Conservation (phyloP, 2,888 invertebrate species). For the Drosophila monieri region DNA sequence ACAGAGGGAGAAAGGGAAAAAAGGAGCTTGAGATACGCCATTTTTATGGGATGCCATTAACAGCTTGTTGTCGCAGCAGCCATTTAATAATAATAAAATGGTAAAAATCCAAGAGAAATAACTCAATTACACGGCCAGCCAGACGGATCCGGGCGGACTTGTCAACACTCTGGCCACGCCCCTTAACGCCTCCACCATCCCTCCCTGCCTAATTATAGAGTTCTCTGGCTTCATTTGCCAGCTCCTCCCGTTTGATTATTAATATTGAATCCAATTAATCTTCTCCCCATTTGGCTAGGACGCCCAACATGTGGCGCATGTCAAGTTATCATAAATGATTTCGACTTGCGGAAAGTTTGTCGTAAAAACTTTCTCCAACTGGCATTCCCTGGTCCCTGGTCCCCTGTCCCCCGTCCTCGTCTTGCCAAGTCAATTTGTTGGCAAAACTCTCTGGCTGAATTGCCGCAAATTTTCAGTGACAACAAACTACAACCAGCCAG, state of each 20-base stretch:
- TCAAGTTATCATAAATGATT: slow-evolving; percentile 37
- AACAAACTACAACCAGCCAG: slow-evolving; percentile 2
- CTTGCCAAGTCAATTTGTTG: slow-evolving; percentile 44
- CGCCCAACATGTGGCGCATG: slow-evolving; percentile 54
- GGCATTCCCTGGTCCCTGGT: slow-evolving; percentile 30
- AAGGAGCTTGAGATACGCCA: slow-evolving; percentile 50
- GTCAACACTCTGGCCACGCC: slow-evolving; percentile 11
- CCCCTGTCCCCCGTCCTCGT: not conserved
- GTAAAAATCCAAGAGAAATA: slow-evolving; percentile 65
- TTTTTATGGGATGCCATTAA: slow-evolving; percentile 71
- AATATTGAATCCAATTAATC: slow-evolving; percentile 52
- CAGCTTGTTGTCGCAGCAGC: slow-evolving; percentile 60
- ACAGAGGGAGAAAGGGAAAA: slow-evolving; percentile 3
- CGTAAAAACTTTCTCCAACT: slow-evolving; percentile 51
- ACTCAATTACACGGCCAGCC: slow-evolving; percentile 64
- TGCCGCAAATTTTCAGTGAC: slow-evolving; percentile 36
- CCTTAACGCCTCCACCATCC: not conserved
- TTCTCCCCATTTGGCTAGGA: slow-evolving; percentile 30
- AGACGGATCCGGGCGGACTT: slow-evolving; percentile 18
- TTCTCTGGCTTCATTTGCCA: slow-evolving; percentile 1
- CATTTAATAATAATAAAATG: slow-evolving; percentile 72
- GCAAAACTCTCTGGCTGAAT: slow-evolving; percentile 15
- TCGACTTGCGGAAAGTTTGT: slow-evolving; percentile 45
- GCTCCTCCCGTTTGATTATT: slow-evolving; percentile 26
- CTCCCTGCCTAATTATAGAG: slow-evolving; percentile 42